phyloP scores from a whole-genome alignment of 2,888 invertebrate genomes.

The Drosophila picticornis region DNA sequence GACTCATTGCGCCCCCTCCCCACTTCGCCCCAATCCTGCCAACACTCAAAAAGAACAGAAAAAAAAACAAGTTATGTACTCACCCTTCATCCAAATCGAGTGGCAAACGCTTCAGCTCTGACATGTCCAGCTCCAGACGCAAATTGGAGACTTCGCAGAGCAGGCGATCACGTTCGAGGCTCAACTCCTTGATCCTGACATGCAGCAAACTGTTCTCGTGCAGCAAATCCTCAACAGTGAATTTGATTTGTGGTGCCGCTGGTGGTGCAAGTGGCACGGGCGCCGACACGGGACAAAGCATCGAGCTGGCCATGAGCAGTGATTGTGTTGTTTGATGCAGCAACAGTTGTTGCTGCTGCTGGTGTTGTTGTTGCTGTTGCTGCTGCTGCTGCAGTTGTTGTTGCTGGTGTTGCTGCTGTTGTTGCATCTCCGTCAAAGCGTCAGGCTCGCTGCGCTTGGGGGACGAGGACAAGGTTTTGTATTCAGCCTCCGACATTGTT shows the following conservation, averaged over 20 bases:
- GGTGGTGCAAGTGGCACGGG: conserved; percentile 21
- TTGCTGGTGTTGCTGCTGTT: conserved; percentile 46
- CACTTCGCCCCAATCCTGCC: not conserved
- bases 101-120: conserved; percentile 84
- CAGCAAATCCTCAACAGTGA: conserved; percentile 82
- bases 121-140: conserved; percentile 85
- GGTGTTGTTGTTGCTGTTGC: conserved; percentile 53
- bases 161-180: conserved; percentile 83
- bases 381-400: conserved; percentile 77
- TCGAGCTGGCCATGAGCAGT: conserved; percentile 82
- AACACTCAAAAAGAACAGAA: not conserved
- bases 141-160: conserved; percentile 84
- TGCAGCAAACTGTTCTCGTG: conserved; percentile 82
- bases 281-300: conserved; percentile 59
- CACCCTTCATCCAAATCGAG: conserved; percentile 82
- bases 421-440: conserved; percentile 39
- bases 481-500: conserved; percentile 72
- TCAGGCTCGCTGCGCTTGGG: conserved; percentile 60
- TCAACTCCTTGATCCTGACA: conserved; percentile 83
- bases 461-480: conserved; percentile 59
- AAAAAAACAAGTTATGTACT: conserved; percentile 56
- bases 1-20: conserved; percentile 47
- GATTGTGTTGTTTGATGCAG: conserved; percentile 84
- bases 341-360: conserved; percentile 60
- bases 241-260: conserved; percentile 35